Evolutionary conservation across 2,113 vertebrate genomes (phyloP), one percentile per base, ranked within the genome.

Genomic region (Ginglymostoma cirratum): DNA sequence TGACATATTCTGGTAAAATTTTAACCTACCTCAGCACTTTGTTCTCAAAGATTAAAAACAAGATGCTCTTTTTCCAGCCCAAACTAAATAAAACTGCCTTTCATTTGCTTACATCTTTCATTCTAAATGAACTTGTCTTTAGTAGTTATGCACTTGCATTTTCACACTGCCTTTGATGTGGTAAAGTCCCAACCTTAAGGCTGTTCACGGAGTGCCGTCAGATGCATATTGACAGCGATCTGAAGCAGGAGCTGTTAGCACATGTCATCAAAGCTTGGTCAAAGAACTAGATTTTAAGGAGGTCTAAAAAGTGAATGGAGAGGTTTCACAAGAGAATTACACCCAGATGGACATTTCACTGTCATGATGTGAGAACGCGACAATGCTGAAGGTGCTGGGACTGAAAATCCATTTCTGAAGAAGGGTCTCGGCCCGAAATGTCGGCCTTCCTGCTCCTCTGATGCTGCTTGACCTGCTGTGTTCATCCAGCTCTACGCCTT

Each of bases 21-120:
- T 48, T 52, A 3, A 76, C 8, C 67, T 7, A 8, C 15, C 19
- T 52, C 42, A 52, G 94, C 30, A 15, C 38, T 38, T 48, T 14
- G 30, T 72, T 72, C 94, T 95, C 45, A 30, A 95, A 95, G 42
- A 95, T 45, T 45, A 34, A 95, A 72, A 52, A 72, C 67, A 72
- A 95, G 24, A 42, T 95, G 17, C 10, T 21, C 5, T 48, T 30
- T 76, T 34, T 72, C 89, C 7, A 66, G 34, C 0, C 61, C 89
- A 93, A 65, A 38, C 7, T 6, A 5, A 93, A 65, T 67, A 67
- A 67, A 61, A 93, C 4, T 2, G 21, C 19, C 65, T 30, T 55
- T n/a, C 1, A 61, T 34, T 90, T 90, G 52, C 27, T 8, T 61
- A 89, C 48, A 65, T 65, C 30, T 92, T 61, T 93, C 89, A 93